Evolutionary conservation across 2,797 vertebrate genomes (phyloP).

Genomic region (Chanos chanos): DNA sequence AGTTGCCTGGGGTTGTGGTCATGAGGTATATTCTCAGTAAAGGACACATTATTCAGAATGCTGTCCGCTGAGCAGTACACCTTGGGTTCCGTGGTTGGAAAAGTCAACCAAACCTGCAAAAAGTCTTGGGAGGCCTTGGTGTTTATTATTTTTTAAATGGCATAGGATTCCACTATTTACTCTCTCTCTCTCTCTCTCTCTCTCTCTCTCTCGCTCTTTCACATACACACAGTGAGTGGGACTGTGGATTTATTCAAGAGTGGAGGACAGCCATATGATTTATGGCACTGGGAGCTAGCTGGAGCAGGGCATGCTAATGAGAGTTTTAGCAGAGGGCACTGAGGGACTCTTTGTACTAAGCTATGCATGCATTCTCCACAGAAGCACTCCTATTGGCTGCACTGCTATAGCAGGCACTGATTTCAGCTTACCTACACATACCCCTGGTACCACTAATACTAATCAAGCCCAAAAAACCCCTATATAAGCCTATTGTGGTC

Average conservation of each 20-base stretch:
- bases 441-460: neutral
- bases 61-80: too few relatives aligned
- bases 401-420: conserved; percentile 18
- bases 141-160: too few relatives aligned
- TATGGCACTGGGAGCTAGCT: conserved; percentile 25
- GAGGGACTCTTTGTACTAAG: conserved; percentile 36
- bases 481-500: conserved; percentile 5
- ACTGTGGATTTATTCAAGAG: conserved; percentile 42
- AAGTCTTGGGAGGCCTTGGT: neutral
- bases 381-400: conserved; percentile 17
- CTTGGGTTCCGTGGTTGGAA: too few relatives aligned
- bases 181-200: neutral
- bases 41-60: too few relatives aligned
- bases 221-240: conserved; percentile 5
- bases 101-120: too few relatives aligned
- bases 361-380: conserved; percentile 8
- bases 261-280: conserved; percentile 43
- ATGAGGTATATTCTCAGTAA: too few relatives aligned
- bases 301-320: conserved; percentile 43
- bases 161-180: neutral
- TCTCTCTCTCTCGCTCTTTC: conserved; percentile 1
- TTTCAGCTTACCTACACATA: neutral
- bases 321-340: conserved; percentile 28
- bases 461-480: conserved; percentile 15
- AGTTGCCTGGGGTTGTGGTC: too few relatives aligned